Evolutionary conservation across 2,113 vertebrate genomes (phyloP).

Genomic region (Elanus axillaris): DNA sequence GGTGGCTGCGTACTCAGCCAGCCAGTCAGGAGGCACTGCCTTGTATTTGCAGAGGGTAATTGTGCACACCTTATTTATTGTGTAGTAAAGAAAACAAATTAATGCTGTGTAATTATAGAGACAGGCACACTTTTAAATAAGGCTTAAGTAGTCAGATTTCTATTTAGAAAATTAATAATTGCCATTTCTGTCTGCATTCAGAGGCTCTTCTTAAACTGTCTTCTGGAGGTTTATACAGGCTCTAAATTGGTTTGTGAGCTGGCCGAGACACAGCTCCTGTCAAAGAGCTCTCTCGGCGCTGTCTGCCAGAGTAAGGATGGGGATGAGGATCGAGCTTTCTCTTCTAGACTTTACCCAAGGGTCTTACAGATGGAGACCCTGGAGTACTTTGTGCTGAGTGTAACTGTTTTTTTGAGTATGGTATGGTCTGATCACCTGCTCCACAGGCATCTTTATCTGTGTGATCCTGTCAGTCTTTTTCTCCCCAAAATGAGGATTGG

Average conservation of each 20-base stretch:
- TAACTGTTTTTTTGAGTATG: not conserved
- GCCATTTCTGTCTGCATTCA: not conserved
- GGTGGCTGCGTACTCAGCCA: not conserved
- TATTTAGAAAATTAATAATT: constrained; percentile 72
- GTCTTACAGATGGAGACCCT: not conserved
- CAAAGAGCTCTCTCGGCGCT: not conserved
- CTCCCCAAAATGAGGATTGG: not conserved
- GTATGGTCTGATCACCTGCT: not conserved
- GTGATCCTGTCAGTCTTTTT: not conserved
- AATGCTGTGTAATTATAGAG: constrained; percentile 72
- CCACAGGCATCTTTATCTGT: not conserved
- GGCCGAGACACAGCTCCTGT: not conserved
- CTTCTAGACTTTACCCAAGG: not conserved
- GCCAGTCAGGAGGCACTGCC: not conserved
- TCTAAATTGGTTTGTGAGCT: constrained; percentile 2
- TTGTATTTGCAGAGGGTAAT: constrained; percentile 44
- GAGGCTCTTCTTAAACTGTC: not conserved
- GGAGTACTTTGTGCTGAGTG: not conserved
- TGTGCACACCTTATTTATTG: constrained; percentile 67
- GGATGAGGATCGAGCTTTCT: not conserved
- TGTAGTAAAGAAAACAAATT: constrained; percentile 75
- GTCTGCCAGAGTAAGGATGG: not conserved
- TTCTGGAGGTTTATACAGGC: not conserved
- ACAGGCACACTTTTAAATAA: constrained; percentile 66
- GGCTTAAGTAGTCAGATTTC: constrained; percentile 64